A percentile compares a stretch with the other conserved stretches of the same genome.
phyloP scores from a whole-genome alignment of 53 echinoderm and acorn worm species.

The Mesocentrotus franciscanus region DNA sequence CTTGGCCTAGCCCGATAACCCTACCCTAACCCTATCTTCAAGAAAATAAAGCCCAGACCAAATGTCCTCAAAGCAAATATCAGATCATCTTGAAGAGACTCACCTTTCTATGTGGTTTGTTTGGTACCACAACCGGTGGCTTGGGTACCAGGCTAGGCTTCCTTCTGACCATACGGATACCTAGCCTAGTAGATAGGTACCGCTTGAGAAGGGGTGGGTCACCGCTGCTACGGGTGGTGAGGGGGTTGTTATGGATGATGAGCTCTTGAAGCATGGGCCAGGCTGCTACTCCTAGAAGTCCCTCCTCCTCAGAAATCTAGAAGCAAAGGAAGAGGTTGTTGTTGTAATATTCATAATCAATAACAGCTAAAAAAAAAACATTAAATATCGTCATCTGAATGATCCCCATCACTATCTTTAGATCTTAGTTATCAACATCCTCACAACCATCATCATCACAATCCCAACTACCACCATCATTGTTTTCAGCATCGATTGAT shows the following conservation, averaged over 20 bases:
- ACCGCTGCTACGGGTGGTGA: constrained; percentile 84
- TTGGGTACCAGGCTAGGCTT: constrained; percentile 70
- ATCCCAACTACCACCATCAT: background rate
- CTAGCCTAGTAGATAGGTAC: constrained; percentile 86
- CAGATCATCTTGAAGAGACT: background rate
- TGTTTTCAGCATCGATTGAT: background rate
- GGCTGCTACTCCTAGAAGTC: constrained; percentile 89
- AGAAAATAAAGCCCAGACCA: background rate
- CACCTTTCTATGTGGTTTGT: constrained; percentile 87
- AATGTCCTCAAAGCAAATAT: background rate
- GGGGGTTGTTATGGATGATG: constrained; percentile 94
- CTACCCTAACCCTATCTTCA: too few species aligned
- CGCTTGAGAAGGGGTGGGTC: constrained; percentile 93
- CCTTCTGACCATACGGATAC: constrained; percentile 80
- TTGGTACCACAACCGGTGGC: constrained; percentile 77
- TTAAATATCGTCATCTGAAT: background rate
- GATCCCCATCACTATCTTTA: background rate
- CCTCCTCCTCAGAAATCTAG: constrained; percentile 88
- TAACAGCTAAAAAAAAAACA: background rate
- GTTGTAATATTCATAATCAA: background rate
- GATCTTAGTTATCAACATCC: background rate
- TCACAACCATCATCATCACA: background rate
- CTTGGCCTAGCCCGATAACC: too few species aligned
- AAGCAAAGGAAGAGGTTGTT: background rate
- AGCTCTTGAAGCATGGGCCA: constrained; percentile 96